These are phyloP conservation scores for Limnodromus scolopaceus DNA, from an alignment of 2,797 vertebrate genomes.

Conservation along the genomic window DNA sequence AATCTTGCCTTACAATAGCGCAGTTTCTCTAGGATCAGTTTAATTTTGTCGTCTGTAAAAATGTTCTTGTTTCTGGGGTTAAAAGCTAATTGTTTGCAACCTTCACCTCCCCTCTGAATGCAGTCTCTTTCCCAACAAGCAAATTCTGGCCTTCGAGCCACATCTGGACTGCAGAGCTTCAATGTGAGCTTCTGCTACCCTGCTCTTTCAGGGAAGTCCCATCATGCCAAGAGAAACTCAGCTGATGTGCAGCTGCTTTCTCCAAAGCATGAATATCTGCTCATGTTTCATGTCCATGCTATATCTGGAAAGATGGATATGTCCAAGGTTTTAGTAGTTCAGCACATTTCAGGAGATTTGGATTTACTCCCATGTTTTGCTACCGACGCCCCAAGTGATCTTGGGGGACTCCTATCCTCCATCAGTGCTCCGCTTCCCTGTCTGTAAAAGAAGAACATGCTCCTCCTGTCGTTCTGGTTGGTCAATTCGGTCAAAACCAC, in stretches of 20 bases:
- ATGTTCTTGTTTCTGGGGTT: not conserved
- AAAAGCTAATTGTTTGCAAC: not conserved
- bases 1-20: not conserved
- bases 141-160: not conserved
- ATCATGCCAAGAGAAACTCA: fast-evolving
- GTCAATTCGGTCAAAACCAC: no score
- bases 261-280: not conserved
- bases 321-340: not conserved
- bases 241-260: not conserved
- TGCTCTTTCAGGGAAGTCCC: not conserved
- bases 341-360: not conserved
- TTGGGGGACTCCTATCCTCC: not conserved
- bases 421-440: not conserved
- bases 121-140: not conserved
- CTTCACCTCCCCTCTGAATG: not conserved
- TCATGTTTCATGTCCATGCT: not conserved
- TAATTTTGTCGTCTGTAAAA: not conserved
- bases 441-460: fast-evolving
- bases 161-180: not conserved
- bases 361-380: not conserved
- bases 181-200: not conserved
- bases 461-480: no score
- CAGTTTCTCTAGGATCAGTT: not conserved
- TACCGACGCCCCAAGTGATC: not conserved
- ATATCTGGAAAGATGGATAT: not conserved